A percentile compares a stretch with the other conserved stretches of the same genome.
These are phyloP conservation scores for Silurus lanzhouensis DNA, from an alignment of 2,797 vertebrate species.

Conservation along the genomic window DNA sequence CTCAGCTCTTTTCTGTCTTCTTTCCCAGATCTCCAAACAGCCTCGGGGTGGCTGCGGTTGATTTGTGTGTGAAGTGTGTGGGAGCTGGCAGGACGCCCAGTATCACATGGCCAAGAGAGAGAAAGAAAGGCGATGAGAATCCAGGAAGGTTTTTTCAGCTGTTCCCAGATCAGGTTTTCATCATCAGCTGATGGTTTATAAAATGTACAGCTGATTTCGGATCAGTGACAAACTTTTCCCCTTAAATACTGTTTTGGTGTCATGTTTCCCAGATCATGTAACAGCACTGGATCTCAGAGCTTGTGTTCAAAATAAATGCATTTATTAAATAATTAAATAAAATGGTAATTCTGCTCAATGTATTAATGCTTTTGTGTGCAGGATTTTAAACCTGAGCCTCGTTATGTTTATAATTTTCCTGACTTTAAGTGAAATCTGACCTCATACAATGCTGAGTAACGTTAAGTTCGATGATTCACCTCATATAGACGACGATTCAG, in stretches of 20 bases:
- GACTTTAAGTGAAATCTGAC: neutral
- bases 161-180: conserved; percentile 27
- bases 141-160: conserved; percentile 24
- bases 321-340: neutral
- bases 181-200: neutral
- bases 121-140: conserved; percentile 23
- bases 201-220: neutral
- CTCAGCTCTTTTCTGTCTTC: conserved; percentile 50
- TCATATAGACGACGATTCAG: neutral
- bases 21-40: conserved; percentile 55
- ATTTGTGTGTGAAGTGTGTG: conserved; percentile 59
- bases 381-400: neutral
- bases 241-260: conserved; percentile 8
- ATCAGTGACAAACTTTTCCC: neutral
- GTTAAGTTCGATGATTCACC: neutral
- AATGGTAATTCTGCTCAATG: neutral
- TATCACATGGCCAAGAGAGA: conserved; percentile 53
- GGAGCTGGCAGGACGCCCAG: conserved; percentile 57
- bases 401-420: neutral
- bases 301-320: conserved; percentile 13
- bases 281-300: conserved; percentile 5
- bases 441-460: neutral
- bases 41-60: conserved; percentile 45
- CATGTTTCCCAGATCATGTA: neutral
- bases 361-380: conserved; percentile 1